Base-by-base conservation (phyloP, 2,113 vertebrate species). In the Corythornis madagascariensis region DNA sequence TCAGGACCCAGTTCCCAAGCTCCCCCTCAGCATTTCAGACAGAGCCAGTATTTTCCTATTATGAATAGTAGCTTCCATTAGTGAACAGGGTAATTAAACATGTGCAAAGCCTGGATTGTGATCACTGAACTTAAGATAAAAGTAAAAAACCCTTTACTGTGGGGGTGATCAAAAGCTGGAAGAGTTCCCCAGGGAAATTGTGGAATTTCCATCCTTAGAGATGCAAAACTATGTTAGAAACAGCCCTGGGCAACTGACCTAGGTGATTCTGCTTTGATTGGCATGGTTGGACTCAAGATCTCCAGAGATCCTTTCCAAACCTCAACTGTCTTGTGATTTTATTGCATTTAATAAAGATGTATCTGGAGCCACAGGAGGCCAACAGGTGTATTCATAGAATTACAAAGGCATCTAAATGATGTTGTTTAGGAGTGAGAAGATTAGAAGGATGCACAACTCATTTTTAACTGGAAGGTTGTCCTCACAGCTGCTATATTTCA, bases 71-170 rank as follows among this genome's bases (percentile, higher is more conserved):
- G 21, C 8, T 35, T 13, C 6, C 8, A 2, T 14, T 74, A 17
- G 13, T 24, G 53, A 69, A 53, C 20, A 48, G 55, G 10, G 16
- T 47, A 26, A 45, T 25, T 28, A 33, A 67, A 52, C 19, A 26
- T 0, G 0, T 56, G 74, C 28, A 40, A 48, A 64, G 5, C 33
- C 38, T 71, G 65, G 7, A 20, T 0, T 77, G 4, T n/a, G 12
- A 16, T 18, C 55, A 33, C 5, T 56, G 24, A 74, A 63, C 0
- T 66, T 63, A 33, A 50, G 4, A 7, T 25, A 47, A 80, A 83
- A 52, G 48, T 43, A 22, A 70, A 86, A 65, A 64, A 35, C 2
- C 0, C 7, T 63, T 63, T 50, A 26, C 9, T 31, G 4, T 47
- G 57, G 48, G 17, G 5, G 8, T 67, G 48, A 66, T 81, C 45